These are phyloP conservation scores for Callopanchax toddi DNA, from an alignment of 2,113 vertebrate species.

Conservation along the genomic window DNA sequence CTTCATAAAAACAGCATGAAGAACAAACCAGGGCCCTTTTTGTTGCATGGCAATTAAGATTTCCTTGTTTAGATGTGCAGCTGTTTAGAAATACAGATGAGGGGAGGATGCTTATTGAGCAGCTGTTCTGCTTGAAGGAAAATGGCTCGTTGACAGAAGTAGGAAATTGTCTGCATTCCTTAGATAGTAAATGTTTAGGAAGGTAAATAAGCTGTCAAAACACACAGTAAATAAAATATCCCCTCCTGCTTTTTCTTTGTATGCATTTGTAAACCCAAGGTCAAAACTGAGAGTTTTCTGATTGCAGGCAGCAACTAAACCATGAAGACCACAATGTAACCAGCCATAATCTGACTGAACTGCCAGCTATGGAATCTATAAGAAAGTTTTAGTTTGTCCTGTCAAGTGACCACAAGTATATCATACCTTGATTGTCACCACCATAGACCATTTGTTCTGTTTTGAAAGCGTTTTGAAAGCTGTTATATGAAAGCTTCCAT, in stretches of 20 bases:
- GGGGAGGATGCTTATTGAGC: slow-evolving; percentile 5
- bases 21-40: background rate
- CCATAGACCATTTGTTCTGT: slow-evolving; percentile 21
- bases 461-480: too few relatives aligned
- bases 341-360: slow-evolving; percentile 12
- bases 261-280: slow-evolving; percentile 14
- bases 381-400: slow-evolving; percentile 1
- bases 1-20: background rate
- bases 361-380: slow-evolving; percentile 13
- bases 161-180: slow-evolving; percentile 43
- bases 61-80: slow-evolving; percentile 20
- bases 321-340: slow-evolving; percentile 7
- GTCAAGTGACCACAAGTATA: slow-evolving; percentile 1
- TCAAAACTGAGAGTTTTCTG: background rate
- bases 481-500: slow-evolving; percentile 38
- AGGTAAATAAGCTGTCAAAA: slow-evolving; percentile 30
- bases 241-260: background rate
- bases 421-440: slow-evolving; percentile 30
- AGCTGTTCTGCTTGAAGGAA: slow-evolving; percentile 45
- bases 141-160: slow-evolving; percentile 22
- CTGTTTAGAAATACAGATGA: slow-evolving; percentile 11
- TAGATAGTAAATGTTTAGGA: slow-evolving; percentile 39
- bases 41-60: background rate
- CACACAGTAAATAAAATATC: slow-evolving; percentile 32
- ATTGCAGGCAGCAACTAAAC: slow-evolving; percentile 6